Percentiles rank a stretch among this genome's conserved stretches.
Evolutionary conservation across 2,888 invertebrate genomes (phyloP).

Genomic region (Andrena haemorrhoa): DNA sequence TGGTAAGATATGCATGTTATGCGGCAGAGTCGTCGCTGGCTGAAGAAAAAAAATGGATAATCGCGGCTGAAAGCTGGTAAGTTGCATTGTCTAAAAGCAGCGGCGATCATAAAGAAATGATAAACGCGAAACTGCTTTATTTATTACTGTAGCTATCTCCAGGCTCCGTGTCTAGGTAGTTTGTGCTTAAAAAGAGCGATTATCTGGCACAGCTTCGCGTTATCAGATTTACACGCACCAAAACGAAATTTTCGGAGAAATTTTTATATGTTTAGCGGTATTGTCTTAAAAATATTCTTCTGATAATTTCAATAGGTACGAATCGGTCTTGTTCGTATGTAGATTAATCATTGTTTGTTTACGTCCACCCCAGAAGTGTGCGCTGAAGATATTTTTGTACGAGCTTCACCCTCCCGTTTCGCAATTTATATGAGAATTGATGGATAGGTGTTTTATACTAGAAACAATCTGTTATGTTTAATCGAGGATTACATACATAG

Average conservation of each 20-base stretch:
- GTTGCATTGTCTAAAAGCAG: conserved; percentile 65
- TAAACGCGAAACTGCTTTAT: conserved; percentile 3
- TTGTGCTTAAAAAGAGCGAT: neutral
- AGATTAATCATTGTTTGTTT: too few relatives aligned
- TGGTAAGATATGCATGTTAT: conserved; percentile 75
- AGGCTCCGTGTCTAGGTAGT: neutral
- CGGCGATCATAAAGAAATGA: conserved; percentile 31
- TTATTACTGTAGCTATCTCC: neutral
- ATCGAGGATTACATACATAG: too few relatives aligned
- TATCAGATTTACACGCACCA: neutral
- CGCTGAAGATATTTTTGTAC: too few relatives aligned
- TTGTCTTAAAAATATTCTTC: too few relatives aligned
- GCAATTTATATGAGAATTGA: too few relatives aligned
- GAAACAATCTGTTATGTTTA: too few relatives aligned
- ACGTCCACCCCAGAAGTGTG: too few relatives aligned
- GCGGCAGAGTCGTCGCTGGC: conserved; percentile 44
- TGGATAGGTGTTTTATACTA: too few relatives aligned
- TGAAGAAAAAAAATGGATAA: conserved; percentile 64
- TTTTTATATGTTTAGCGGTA: too few relatives aligned
- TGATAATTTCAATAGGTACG: too few relatives aligned
- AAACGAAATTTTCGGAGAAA: neutral
- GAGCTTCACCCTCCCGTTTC: too few relatives aligned
- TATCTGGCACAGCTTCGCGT: neutral
- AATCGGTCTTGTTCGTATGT: too few relatives aligned
- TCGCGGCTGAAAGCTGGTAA: conserved; percentile 44